Percentiles rank a stretch among this genome's conserved stretches.
Evolutionary conservation across 2,797 vertebrate species (phyloP).

Genomic region (Melanotaenia pygmaea): DNA sequence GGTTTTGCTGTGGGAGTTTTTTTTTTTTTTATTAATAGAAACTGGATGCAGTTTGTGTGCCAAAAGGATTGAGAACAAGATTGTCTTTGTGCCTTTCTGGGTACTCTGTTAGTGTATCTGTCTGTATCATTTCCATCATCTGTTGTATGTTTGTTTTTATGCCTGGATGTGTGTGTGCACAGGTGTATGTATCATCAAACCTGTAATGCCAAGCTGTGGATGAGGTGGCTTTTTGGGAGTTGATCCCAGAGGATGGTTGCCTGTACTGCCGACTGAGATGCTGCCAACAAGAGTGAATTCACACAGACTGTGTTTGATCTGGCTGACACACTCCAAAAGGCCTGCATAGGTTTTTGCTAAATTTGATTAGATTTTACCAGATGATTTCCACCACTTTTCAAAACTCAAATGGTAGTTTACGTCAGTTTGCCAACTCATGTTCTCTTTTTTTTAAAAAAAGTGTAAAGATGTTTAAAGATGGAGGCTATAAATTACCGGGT

Average conservation of each 20-base stretch:
- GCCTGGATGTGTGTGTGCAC: constrained; percentile 29
- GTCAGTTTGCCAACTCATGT: constrained; percentile 8
- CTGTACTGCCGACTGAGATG: constrained; percentile 48
- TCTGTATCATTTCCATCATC: constrained; percentile 14
- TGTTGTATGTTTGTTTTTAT: constrained; percentile 43
- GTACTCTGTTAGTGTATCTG: background rate
- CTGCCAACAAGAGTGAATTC: constrained; percentile 60
- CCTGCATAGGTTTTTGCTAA: constrained; percentile 18
- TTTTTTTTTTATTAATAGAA: constrained; percentile 33
- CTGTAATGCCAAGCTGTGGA: constrained; percentile 39
- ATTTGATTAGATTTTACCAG: constrained; percentile 29
- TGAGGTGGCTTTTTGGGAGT: constrained; percentile 45
- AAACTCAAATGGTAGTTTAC: background rate
- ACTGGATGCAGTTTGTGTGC: constrained; percentile 24
- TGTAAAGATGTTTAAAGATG: background rate
- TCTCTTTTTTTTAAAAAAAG: background rate
- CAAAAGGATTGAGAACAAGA: constrained; percentile 22
- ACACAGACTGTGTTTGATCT: constrained; percentile 43
- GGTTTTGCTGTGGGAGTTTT: constrained; percentile 26
- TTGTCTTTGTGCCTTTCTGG: constrained; percentile 10
- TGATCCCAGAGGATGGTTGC: constrained; percentile 45
- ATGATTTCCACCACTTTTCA: constrained; percentile 8
- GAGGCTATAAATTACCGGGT: constrained; percentile 24
- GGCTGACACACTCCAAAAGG: constrained; percentile 39
- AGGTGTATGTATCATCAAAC: constrained; percentile 43